Evolutionary conservation across 2,797 vertebrate genomes (phyloP), one percentile per base, ranked within the genome.

Genomic region (Microhierax caerulescens): DNA sequence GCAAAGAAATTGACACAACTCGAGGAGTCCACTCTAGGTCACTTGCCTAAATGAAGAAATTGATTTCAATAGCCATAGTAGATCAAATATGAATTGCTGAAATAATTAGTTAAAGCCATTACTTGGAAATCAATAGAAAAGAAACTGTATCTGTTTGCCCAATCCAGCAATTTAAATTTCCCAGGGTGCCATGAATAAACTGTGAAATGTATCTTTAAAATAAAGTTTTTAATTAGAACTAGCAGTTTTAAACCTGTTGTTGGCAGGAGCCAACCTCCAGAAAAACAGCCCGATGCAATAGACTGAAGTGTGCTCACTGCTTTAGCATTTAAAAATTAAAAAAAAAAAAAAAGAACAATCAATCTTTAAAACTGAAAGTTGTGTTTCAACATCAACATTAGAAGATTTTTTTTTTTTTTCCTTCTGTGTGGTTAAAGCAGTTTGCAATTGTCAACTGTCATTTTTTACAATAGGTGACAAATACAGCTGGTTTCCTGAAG

Each of bases 211-310:
- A 96, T 97, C 96, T 97, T 97, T 97, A 95, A 97, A 95, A 94
- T 95, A 94, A 96, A 95, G 75, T 96, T 97, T 96, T 97, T 95
- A 97, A 97, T 96, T 96, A 97, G 97, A 97, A 96, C 80, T 97
- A 96, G 95, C 95, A 97, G 87, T 95, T 95, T 96, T 93, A 87
- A 97, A 95, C 90, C 90, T 96, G 78, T 83, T 93, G 75, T 95
- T 97, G 96, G 95, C 95, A 96, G 88, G 28, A 88, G 82, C 78
- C 82, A 94, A 41, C 80, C 90, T 93, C 64, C 94, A 70, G 76
- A 95, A 97, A 96, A 94, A 92, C 53, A 96, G 79, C 89, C 91
- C 5, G 0, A 83, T 85, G 90, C 88, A 93, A 88, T 61, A 94
- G 85, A 88, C 70, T 96, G 85, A 95, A 95, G 81, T 82, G 64